These are phyloP conservation scores for Columba janthina DNA, from an alignment of 2,113 vertebrate species.

Conservation along the genomic window DNA sequence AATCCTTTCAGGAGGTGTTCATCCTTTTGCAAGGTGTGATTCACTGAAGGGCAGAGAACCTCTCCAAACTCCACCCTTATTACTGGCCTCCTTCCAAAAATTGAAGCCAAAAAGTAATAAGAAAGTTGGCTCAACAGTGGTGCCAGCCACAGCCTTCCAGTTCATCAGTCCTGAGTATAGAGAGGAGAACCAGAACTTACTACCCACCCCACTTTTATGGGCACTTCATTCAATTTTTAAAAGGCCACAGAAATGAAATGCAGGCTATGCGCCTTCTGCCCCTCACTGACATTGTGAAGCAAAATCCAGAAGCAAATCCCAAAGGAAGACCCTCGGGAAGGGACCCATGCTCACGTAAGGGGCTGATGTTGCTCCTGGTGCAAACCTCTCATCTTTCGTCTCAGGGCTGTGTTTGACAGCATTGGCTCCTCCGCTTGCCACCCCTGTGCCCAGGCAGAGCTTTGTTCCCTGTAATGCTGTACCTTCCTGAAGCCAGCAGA, in stretches of 20 bases:
- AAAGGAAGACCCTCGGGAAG: neutral
- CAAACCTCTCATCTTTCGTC: slow-evolving; percentile 1
- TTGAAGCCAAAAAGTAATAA: neutral
- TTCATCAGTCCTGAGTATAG: neutral
- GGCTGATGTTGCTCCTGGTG: neutral
- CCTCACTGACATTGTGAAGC: neutral
- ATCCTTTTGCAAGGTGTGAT: neutral
- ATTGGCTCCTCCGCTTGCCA: neutral
- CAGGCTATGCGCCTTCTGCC: neutral
- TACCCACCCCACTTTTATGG: neutral
- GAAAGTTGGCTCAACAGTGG: neutral
- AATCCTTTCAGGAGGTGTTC: neutral
- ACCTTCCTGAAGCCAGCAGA: neutral
- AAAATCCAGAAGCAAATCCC: neutral
- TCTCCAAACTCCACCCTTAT: neutral
- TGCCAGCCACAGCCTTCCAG: too few species aligned
- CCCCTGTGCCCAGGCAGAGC: neutral
- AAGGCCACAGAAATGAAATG: neutral
- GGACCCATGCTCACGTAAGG: neutral
- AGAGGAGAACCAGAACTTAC: neutral
- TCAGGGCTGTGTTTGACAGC: neutral
- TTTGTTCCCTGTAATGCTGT: slow-evolving; percentile 22
- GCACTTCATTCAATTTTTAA: neutral
- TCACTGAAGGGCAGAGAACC: neutral
- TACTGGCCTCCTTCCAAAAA: neutral